Base-by-base conservation (phyloP, 1,140 invertebrate species). In the Zaprionus inermis region DNA sequence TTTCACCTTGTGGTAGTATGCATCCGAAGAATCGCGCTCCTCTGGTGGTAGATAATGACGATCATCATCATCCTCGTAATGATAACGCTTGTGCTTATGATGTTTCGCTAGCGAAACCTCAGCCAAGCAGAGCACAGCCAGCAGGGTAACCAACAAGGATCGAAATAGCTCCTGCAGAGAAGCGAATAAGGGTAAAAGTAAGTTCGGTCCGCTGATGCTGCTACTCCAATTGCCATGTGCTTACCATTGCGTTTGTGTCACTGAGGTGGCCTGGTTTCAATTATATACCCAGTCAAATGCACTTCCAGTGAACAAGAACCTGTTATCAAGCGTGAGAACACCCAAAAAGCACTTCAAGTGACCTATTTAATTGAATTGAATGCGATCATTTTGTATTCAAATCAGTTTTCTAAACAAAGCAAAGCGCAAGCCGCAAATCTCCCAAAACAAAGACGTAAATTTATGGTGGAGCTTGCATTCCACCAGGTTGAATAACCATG, bases 281-380 rank as follows among this genome's bases (percentile, higher is more conserved):
- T 70, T 74, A 63, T 74, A 74, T 74, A 70, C 59, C 58, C 34
- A 70, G 63, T 24, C 22, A n/a, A 44, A 28, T 70, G 57, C 58
- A 70, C 12, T 30, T 34, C n/a, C 34, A 74, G 12, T 61, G 18
- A 24, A 5, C 18, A 16, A 12, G 41, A 86, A 86, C 82, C 82
- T 46, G 82, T 86, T 88, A 52, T 22, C 55, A 32, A 78, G 67
- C 84, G 83, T 89, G 83, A 88, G 84, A 88, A 88, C 24, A 83
- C 78, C 58, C 55, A 65, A 63, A 65, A 30, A 51, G 38, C 55
- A 68, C 59, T 72, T 72, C 59, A 63, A 77, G 61, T 73, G 77
- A 86, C 76, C 73, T 79, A 83, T 89, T 83, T 86, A 51, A 20
- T 5, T 22, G 68, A 52, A 72, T 69, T 89, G 60, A 84, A 80